Base-by-base conservation (phyloP, 2,797 vertebrate genomes). In the Manis javanica region DNA sequence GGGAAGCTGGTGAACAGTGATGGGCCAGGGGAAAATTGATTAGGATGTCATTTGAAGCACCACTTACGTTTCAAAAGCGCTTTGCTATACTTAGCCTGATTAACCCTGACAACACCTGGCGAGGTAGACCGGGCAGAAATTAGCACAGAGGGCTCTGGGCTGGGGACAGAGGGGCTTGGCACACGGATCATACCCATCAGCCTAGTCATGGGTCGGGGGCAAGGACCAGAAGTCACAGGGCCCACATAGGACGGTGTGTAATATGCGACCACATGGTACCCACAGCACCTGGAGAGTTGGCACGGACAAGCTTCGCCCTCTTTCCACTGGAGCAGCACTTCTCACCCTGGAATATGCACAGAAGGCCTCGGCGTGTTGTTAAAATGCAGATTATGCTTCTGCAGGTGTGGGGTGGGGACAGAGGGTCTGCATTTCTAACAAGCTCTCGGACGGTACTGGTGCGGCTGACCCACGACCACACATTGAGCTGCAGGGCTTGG, bases 251-350 rank as follows among this genome's bases (percentile, higher is more conserved):
- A 23, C 6, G 6, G 3, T 1, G 19, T 31, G 26, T 63, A 12
- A 0, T 8, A 4, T 0, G 4, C 53, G 12, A 19, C 37, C 37
- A 0, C 29, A 14, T 2, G 12, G 2, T 7, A 1, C 0, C 0
- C 0, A 1, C 57, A 19, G 59, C 2, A 0, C 68, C 34, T 0
- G 0, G 11, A 16, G 19, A 23, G 16, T 0, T 0, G 0, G 29
- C 59, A 23, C 42, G 13, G 19, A 12, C 16, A 1, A 2, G 72
- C n/a, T 75, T 19, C 19, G 68, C 82, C 34, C 75, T 37, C 31
- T 3, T 13, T 46, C 29, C 19, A 5, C 26, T 0, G 21, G 39
- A 16, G 19, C 4, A 1, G 13, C 0, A 0, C 57, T 2, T 64
- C 42, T 26, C 49, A 23, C 12, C 1, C 11, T 2, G 0, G 18